Conservation (phyloP, 2,888 invertebrate genomes). For the Hedychridium roseum region DNA sequence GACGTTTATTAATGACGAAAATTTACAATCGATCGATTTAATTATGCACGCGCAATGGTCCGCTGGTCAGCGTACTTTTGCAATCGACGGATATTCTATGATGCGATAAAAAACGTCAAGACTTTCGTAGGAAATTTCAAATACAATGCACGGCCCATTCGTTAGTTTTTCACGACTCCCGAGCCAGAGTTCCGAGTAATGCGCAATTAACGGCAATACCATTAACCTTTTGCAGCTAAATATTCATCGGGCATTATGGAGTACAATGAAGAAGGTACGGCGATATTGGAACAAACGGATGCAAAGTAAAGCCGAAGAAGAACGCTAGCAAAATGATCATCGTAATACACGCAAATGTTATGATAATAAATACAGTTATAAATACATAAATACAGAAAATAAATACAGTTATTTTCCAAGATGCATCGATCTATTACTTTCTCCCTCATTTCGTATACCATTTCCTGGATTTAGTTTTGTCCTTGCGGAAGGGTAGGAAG, state of each 20-base stretch:
- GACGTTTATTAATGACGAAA: not conserved
- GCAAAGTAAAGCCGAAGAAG: constrained; percentile 8
- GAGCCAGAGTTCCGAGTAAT: constrained; percentile 32
- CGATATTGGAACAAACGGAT: not conserved
- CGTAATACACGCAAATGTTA: too few relatives aligned
- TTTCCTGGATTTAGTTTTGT: too few relatives aligned
- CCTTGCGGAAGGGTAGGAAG: too few relatives aligned
- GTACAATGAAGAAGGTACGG: constrained; percentile 32
- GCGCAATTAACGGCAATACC: constrained; percentile 49
- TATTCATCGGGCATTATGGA: constrained; percentile 52
- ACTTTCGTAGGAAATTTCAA: not conserved
- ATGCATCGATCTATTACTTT: not conserved
- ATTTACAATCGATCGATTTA: not conserved
- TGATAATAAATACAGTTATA: too few relatives aligned
- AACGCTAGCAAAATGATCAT: too few relatives aligned
- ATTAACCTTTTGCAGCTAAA: constrained; percentile 52
- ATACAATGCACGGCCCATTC: not conserved
- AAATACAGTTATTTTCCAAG: too few relatives aligned
- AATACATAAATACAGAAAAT: too few relatives aligned
- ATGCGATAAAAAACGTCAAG: not conserved
- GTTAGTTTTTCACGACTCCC: not conserved
- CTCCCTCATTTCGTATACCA: not conserved
- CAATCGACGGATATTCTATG: not conserved
- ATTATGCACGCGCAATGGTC: not conserved
- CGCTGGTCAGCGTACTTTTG: not conserved